Percentiles rank a stretch among this genome's conserved stretches.
Evolutionary conservation across 2,113 vertebrate species (phyloP).

Genomic region (Cynocephalus volans): DNA sequence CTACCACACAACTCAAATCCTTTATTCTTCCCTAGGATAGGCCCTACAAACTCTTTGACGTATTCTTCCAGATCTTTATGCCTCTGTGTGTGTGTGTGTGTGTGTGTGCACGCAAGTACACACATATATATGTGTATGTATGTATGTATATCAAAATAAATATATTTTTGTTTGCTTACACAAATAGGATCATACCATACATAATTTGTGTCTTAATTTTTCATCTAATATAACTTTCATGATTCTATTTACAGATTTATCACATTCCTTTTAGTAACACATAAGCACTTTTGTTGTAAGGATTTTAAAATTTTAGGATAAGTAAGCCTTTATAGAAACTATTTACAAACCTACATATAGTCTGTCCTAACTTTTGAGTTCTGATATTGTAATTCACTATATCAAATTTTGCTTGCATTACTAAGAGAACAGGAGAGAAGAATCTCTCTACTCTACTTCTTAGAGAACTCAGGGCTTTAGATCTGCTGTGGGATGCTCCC

Average conservation of each 20-base stretch:
- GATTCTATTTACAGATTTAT: not conserved
- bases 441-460: not conserved
- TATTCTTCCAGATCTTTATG: not conserved
- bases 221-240: not conserved
- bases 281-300: not conserved
- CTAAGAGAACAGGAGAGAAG: not conserved
- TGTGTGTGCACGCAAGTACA: not conserved
- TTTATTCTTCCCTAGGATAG: not conserved
- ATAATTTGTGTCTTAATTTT: slow-evolving; percentile 2
- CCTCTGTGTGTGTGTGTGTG: rapidly evolving
- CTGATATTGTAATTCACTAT: not conserved
- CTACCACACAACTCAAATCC: not conserved
- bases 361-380: not conserved
- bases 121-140: not conserved
- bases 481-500: no score
- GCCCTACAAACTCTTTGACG: not conserved
- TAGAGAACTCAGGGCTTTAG: not conserved
- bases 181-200: not conserved
- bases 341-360: not conserved
- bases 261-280: not conserved
- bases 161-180: not conserved
- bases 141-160: not conserved
- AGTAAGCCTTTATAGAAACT: not conserved
- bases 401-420: not conserved
- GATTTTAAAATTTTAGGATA: not conserved